Conservation (phyloP, 1,140 invertebrate species). For the Ylistrum balloti region DNA sequence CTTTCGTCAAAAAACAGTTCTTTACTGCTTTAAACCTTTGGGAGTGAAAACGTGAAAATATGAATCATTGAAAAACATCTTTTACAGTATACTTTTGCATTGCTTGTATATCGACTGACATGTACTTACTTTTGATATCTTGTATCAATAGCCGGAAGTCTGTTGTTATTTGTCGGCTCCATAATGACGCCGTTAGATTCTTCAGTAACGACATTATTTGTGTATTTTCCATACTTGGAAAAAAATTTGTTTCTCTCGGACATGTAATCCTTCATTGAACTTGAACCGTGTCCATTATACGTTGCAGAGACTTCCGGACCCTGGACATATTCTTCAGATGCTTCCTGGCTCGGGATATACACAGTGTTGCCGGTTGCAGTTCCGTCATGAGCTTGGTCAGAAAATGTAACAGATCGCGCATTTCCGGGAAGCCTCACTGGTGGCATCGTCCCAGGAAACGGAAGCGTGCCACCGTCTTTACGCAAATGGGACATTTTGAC, state of each 20-base stretch:
- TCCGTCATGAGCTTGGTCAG: not conserved
- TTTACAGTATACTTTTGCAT: too few species aligned
- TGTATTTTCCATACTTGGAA: constrained; percentile 48
- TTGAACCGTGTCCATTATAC: constrained; percentile 7
- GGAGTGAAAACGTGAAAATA: too few species aligned
- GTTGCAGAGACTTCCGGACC: not conserved
- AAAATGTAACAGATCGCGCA: not conserved
- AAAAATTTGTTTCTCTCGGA: constrained; percentile 52
- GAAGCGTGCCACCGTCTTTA: not conserved
- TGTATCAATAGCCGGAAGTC: not conserved
- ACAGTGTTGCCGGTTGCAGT: not conserved
- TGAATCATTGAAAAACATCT: too few species aligned
- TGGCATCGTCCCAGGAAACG: not conserved
- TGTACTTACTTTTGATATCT: constrained; percentile 12
- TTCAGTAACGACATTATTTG: not conserved
- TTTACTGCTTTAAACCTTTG: too few species aligned
- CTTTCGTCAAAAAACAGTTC: too few species aligned
- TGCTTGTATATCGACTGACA: too few species aligned
- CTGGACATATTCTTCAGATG: not conserved
- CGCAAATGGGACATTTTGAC: not conserved
- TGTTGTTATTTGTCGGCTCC: not conserved
- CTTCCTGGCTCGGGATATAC: not conserved
- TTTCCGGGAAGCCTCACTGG: not conserved
- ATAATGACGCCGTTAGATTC: not conserved
- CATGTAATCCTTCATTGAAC: constrained; percentile 49